Evolutionary conservation across 1,140 invertebrate species (phyloP), one percentile per base, ranked within the genome.

Genomic region (Cecropterus lyciades): DNA sequence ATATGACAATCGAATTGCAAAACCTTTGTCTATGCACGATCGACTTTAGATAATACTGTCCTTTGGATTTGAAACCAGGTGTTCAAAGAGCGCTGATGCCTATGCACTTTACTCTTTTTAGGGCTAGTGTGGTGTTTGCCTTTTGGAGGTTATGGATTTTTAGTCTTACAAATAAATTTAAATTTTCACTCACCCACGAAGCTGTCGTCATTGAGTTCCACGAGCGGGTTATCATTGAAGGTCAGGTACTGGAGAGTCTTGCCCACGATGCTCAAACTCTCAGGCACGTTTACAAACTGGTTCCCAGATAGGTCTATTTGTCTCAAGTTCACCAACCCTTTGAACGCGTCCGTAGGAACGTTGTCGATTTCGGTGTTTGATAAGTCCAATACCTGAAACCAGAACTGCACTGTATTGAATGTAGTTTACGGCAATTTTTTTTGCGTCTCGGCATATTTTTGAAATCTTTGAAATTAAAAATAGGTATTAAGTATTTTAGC

Each of bases 261-360:
- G 1, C 92, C 90, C 24, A 95, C 62, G 49, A 92, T 75, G 16
- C 82, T 88, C 9, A 95, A 72, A 67, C 89, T 91, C 27, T 92
- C 80, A 0, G 95, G 95, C 1, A 95, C 91, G 6, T 87, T 92
- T 9, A 87, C 82, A 37, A 95, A 93, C 48, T 84, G 77, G 76
- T 95, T 95, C 24, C 93, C 89, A 1, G 94, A 92, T 11, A 95
- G 70, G 75, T 95, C 93, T 16, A 95, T 75, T 30, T 92, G 81
- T 13, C 90, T 83, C 13, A 95, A 73, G 16, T 90, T 89, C 13
- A 74, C 73, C 11, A 94, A 75, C 8, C 87, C 86, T 68, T 76
- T 86, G 27, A 93, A 93, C 27, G 86, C 87, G 37, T 89, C 89
- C 33, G 77, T 60, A 0, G 94, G 92, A 65, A 94, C 74, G 42